Evolutionary conservation across 2,888 invertebrate genomes (phyloP).

Genomic region (Tinea pellionella): DNA sequence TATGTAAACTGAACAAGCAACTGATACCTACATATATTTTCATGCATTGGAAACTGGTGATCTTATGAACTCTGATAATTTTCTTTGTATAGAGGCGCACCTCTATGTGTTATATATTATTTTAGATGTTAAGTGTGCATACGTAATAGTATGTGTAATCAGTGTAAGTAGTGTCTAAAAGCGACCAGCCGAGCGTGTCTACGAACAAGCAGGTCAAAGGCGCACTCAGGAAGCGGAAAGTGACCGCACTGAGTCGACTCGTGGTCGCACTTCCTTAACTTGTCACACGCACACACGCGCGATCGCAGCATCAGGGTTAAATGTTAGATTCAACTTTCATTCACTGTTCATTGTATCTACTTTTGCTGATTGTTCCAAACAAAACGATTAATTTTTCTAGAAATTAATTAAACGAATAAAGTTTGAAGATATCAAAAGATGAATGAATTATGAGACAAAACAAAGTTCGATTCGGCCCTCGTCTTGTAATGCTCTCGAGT

Average conservation of each 20-base stretch:
- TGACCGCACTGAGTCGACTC: slow-evolving; percentile 1
- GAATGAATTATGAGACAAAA: too few relatives aligned
- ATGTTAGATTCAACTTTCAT: too few relatives aligned
- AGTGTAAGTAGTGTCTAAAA: slow-evolving; percentile 2
- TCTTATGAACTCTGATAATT: too few relatives aligned
- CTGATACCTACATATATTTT: too few relatives aligned
- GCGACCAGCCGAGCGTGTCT: background rate
- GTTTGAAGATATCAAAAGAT: too few relatives aligned
- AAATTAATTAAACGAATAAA: too few relatives aligned
- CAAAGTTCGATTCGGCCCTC: too few relatives aligned
- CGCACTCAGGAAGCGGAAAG: slow-evolving; percentile 1
- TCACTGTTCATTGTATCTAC: too few relatives aligned
- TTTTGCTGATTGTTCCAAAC: too few relatives aligned
- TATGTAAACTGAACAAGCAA: background rate
- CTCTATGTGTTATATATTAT: background rate
- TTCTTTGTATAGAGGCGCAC: background rate
- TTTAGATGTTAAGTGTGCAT: background rate
- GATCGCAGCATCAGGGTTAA: background rate
- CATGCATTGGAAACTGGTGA: too few relatives aligned
- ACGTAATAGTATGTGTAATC: background rate
- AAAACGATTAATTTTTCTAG: too few relatives aligned
- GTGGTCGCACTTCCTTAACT: background rate
- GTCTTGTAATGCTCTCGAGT: too few relatives aligned
- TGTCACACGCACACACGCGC: background rate
- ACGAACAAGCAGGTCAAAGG: slow-evolving; percentile 3